A percentile compares a stretch with the other conserved stretches of the same genome.
These are phyloP conservation scores for Vombatus ursinus DNA, from an alignment of 2,113 vertebrate species.

Conservation along the genomic window DNA sequence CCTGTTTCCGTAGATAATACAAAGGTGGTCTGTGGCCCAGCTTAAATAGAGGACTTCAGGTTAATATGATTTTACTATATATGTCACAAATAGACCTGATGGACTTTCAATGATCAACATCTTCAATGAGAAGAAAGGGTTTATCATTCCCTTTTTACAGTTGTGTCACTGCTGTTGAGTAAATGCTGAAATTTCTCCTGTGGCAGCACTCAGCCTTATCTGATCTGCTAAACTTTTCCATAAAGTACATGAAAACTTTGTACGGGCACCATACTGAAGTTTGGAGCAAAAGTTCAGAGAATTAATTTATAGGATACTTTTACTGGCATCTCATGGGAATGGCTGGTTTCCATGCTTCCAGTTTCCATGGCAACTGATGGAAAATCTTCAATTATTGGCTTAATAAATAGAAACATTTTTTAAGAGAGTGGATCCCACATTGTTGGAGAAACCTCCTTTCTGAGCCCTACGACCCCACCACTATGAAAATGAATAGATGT, in stretches of 20 bases:
- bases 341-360: background rate
- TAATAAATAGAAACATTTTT: background rate
- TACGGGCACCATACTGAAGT: background rate
- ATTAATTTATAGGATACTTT: background rate
- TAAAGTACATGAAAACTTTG: background rate
- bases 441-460: conserved; percentile 1
- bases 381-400: background rate
- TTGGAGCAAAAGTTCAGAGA: background rate
- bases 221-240: background rate
- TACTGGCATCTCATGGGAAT: background rate
- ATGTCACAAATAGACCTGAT: background rate
- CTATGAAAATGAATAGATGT: background rate
- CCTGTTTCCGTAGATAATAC: background rate
- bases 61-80: conserved; percentile 10
- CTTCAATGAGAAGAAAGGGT: background rate
- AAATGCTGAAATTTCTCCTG: background rate
- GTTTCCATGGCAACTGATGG: background rate
- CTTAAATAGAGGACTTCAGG: background rate
- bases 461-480: background rate
- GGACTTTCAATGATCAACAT: background rate
- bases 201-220: background rate
- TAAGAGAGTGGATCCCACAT: background rate
- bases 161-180: background rate
- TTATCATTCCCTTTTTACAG: background rate
- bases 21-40: background rate